Conservation (phyloP, 2,113 vertebrate genomes). For the Oryzias celebensis region DNA sequence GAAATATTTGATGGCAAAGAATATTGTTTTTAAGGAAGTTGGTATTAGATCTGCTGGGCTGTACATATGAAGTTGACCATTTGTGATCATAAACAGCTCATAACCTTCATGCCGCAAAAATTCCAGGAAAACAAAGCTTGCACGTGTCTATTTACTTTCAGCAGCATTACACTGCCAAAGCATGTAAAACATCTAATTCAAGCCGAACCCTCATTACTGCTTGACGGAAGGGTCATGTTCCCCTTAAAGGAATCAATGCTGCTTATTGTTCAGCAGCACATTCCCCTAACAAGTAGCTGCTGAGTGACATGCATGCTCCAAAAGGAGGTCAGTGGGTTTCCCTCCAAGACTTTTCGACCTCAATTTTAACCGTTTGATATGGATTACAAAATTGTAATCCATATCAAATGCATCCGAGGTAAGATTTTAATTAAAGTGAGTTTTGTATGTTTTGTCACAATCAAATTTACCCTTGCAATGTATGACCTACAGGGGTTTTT, state of each 20-base stretch:
- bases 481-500: not conserved
- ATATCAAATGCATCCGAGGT: not conserved
- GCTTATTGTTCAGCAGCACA: conserved; percentile 32
- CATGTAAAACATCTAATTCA: conserved; percentile 6
- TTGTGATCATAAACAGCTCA: too few relatives aligned
- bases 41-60: not conserved
- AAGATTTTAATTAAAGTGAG: conserved; percentile 3
- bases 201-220: conserved; percentile 34
- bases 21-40: not conserved
- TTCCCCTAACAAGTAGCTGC: conserved; percentile 14
- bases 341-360: conserved; percentile 1
- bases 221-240: conserved; percentile 12
- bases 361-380: not conserved
- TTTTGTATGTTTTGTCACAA: not conserved
- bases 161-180: conserved; percentile 4
- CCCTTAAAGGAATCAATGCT: conserved; percentile 34
- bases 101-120: not conserved
- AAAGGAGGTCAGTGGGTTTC: conserved; percentile 9
- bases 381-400: not conserved
- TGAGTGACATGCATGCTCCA: not conserved
- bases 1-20: conserved; percentile 28
- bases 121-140: not conserved
- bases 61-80: not conserved
- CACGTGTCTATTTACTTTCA: conserved; percentile 14
- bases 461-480: not conserved